A percentile compares a stretch with the other conserved stretches of the same genome.
These are phyloP conservation scores for Halichondria panicea DNA, from an alignment of 37 sponge, comb jelly and placozoan species.

Conservation along the genomic window DNA sequence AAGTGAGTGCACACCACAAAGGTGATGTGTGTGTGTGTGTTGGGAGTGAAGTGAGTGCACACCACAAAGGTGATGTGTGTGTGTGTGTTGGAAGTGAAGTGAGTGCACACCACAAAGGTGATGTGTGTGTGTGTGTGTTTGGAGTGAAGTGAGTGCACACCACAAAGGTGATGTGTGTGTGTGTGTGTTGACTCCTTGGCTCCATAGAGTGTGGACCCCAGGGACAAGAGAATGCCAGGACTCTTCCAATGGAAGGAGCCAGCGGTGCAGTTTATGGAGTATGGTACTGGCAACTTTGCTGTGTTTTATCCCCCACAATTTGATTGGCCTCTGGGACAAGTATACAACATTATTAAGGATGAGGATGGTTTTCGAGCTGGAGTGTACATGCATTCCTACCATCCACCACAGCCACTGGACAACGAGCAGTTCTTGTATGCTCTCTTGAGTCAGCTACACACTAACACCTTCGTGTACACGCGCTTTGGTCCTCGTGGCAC, in stretches of 20 bases:
- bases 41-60: background rate
- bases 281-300: constrained; percentile 69
- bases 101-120: constrained; percentile 5
- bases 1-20: too few relatives aligned
- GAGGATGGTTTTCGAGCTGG: background rate
- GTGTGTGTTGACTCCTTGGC: background rate
- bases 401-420: constrained; percentile 48
- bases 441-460: constrained; percentile 80
- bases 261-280: constrained; percentile 24
- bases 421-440: constrained; percentile 51
- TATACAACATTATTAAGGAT: constrained; percentile 59
- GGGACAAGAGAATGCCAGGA: constrained; percentile 59
- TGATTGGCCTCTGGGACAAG: constrained; percentile 32
- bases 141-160: background rate
- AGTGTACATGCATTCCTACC: constrained; percentile 54
- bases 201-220: constrained; percentile 35
- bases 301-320: constrained; percentile 55
- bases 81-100: background rate
- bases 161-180: too few relatives aligned
- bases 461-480: constrained; percentile 60
- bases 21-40: background rate
- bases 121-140: background rate
- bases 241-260: constrained; percentile 56
- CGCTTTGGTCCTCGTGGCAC: constrained; percentile 86
- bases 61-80: too few relatives aligned